Conservation (phyloP, 2,888 invertebrate genomes). For the Sminthurinus aureus region DNA sequence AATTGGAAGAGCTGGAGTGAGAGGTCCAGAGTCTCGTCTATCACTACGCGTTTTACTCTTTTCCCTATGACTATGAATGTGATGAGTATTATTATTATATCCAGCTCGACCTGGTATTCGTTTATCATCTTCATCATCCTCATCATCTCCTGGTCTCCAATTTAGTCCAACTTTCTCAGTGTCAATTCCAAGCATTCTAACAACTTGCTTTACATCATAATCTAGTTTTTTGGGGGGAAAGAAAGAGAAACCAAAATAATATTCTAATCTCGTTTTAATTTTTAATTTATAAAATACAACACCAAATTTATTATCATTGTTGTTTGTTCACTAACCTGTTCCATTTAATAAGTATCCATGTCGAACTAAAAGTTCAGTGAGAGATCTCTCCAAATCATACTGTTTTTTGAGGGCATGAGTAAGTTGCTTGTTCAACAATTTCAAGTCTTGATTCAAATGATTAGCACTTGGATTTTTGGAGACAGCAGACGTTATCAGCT, state of each 20-base stretch:
- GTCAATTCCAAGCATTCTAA: constrained; percentile 56
- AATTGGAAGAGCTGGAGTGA: not conserved
- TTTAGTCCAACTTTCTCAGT: constrained; percentile 44
- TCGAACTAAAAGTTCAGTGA: constrained; percentile 54
- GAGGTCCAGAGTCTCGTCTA: too few species aligned
- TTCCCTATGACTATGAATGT: not conserved
- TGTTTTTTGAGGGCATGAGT: constrained; percentile 46
- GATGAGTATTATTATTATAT: not conserved
- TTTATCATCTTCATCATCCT: constrained; percentile 20
- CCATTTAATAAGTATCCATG: constrained; percentile 55
- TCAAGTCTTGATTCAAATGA: constrained; percentile 29
- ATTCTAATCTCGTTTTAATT: not conserved
- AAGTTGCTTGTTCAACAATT: constrained; percentile 44
- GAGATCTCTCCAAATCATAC: constrained; percentile 51
- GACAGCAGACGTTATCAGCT: constrained; percentile 35
- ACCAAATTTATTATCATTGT: not conserved
- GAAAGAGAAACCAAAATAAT: too few species aligned
- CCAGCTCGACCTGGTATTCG: not conserved
- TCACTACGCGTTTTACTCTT: not conserved
- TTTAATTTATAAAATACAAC: not conserved
- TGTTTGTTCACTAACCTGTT: constrained; percentile 38
- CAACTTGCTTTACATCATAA: constrained; percentile 57
- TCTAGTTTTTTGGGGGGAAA: constrained; percentile 31
- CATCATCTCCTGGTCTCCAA: constrained; percentile 30
- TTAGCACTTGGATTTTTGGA: constrained; percentile 46